Evolutionary conservation across 2,888 invertebrate genomes (phyloP).

Genomic region (Cosmorhoe ocellata): DNA sequence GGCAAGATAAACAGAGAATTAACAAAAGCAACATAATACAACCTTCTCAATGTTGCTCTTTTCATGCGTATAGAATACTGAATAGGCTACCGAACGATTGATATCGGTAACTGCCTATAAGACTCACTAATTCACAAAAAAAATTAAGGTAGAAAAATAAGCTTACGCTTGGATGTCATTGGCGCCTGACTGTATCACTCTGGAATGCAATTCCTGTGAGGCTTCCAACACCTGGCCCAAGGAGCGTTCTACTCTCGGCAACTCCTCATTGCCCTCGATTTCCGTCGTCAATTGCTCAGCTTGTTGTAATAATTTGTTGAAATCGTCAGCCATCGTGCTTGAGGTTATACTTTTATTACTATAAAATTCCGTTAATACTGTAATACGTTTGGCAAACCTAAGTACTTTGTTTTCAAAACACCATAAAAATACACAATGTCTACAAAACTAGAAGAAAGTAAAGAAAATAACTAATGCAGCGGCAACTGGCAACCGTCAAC

Average conservation of each 20-base stretch:
- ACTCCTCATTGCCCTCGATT: conserved; percentile 92
- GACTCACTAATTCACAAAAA: too few species aligned
- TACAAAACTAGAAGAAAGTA: neutral
- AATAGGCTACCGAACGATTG: too few species aligned
- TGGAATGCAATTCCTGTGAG: conserved; percentile 93
- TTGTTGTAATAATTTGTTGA: conserved; percentile 93
- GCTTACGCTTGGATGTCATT: conserved; percentile 96
- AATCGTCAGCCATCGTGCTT: conserved; percentile 83
- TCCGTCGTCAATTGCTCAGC: conserved; percentile 96
- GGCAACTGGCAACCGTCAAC: too few species aligned
- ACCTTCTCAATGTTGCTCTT: too few species aligned
- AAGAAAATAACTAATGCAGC: too few species aligned
- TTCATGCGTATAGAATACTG: too few species aligned
- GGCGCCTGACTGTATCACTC: conserved; percentile 92
- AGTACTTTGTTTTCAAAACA: neutral
- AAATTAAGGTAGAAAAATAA: conserved; percentile 14
- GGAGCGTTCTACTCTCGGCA: conserved; percentile 93
- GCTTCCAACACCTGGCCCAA: conserved; percentile 95
- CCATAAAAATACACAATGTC: neutral
- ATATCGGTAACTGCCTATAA: too few species aligned
- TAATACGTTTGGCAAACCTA: neutral
- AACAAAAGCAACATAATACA: too few species aligned
- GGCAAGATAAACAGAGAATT: conserved; percentile 35
- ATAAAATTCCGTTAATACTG: neutral
- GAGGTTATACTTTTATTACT: conserved; percentile 53